Conservation (phyloP, 2,113 vertebrate species). For the Caracal caracal region DNA sequence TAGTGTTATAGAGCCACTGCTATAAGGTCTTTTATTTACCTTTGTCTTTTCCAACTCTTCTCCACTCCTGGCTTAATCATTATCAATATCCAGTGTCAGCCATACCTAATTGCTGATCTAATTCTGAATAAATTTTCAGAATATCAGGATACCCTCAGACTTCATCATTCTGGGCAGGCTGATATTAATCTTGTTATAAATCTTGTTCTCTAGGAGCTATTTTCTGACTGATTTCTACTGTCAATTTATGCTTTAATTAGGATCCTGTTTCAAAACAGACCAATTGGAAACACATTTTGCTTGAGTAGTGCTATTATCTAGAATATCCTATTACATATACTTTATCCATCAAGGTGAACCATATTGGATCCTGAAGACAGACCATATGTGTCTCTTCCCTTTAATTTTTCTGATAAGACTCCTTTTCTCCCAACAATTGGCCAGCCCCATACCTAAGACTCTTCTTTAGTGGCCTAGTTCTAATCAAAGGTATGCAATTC, state of each 20-base stretch:
- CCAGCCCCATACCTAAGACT: neutral
- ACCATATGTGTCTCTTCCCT: neutral
- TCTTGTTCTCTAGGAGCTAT: neutral
- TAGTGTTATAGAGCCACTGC: neutral
- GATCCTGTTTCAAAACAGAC: slow-evolving; percentile 31
- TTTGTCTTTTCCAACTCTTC: neutral
- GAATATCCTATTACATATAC: neutral
- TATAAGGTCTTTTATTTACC: neutral
- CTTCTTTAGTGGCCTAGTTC: neutral
- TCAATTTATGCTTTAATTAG: slow-evolving; percentile 15
- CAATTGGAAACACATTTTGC: neutral
- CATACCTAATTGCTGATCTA: neutral
- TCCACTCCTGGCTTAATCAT: neutral
- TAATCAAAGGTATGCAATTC: neutral
- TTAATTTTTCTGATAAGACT: slow-evolving; percentile 16
- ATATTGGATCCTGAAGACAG: neutral
- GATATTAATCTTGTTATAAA: neutral
- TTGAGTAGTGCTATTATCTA: neutral
- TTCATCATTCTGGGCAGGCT: neutral
- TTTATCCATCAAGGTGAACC: neutral
- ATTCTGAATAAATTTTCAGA: slow-evolving; percentile 20
- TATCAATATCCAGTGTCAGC: neutral
- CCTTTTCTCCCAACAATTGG: neutral
- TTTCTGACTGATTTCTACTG: neutral
- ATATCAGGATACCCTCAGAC: neutral